Base-by-base conservation (phyloP, 2,888 invertebrate species). In the Brachypterus glaber region DNA sequence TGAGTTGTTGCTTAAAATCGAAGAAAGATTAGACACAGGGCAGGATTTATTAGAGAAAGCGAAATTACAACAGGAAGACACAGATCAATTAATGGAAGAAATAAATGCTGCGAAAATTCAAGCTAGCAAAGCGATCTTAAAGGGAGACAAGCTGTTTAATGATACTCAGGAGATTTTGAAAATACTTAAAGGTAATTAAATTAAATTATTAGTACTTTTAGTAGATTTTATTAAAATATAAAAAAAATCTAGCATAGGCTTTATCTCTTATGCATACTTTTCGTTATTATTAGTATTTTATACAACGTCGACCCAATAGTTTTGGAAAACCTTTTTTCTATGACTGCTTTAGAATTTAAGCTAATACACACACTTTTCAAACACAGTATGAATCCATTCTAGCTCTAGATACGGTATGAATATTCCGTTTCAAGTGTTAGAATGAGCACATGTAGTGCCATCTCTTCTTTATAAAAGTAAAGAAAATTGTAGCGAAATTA, bases 121-220 rank as follows among this genome's bases (percentile, higher is more conserved):
- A 53, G 93, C 93, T 0, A 77, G 77, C 39, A 78, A 83, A 35
- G 93, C 95, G 2, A 86, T 93, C 0, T 74, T 80, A 39, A 74
- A 83, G 35, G 92, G 92, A 2, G 88, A 93, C 53, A 76, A 77
- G 49, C 88, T 85, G 0, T 67, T 89, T 4, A 72, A 76, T 45
- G 84, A 87, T 56, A 91, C 86, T 3, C 79, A 82, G 54, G 76
- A 80, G 35, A 91, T 90, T 1, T 76, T 83, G 43, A 72, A 80
- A 45, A 85, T 83, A 14, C 67, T 89, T 13, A 72, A 76, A 62
- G 74, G 79, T 79, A 60, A 59, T 54, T 36, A n/a, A 17, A 17
- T 32, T 33, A 16, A 24, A 36, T 11, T n/a, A n/a, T 15, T 31
- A 14, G 5, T 16, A 31, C 4, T 14, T 31, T 16, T 8, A 31